phyloP scores from a whole-genome alignment of 2,797 vertebrate species.

The Chiropotes sagulatus region DNA sequence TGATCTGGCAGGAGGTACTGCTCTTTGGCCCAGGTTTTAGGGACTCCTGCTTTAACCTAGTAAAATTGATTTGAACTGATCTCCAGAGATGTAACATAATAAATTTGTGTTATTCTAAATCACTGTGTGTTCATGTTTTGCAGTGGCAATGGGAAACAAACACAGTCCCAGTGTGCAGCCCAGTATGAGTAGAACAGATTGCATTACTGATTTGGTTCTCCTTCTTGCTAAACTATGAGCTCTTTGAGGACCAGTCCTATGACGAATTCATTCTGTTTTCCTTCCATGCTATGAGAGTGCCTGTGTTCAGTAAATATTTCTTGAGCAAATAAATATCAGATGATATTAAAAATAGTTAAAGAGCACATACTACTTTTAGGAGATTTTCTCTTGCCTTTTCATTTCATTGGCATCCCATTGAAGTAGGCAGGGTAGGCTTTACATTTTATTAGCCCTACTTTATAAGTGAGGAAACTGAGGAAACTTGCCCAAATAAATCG shows the following conservation, averaged over 20 bases:
- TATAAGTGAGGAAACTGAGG: not conserved
- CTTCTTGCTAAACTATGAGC: not conserved
- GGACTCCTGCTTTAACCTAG: not conserved
- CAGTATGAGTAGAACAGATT: fast-evolving
- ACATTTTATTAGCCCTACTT: not conserved
- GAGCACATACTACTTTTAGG: not conserved
- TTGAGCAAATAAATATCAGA: not conserved
- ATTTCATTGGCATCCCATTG: not conserved
- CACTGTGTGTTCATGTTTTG: not conserved
- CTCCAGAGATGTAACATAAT: not conserved
- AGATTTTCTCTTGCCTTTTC: not conserved
- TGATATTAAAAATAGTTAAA: not conserved
- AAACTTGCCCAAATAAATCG: not conserved
- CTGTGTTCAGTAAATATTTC: not conserved
- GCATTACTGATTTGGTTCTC: not conserved
- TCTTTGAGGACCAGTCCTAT: not conserved
- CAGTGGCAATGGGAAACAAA: not conserved
- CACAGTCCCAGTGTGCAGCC: fast-evolving
- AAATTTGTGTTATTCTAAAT: not conserved
- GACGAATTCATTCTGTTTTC: not conserved
- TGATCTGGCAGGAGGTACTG: not conserved
- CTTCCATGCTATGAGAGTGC: not conserved
- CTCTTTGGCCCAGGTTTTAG: no score
- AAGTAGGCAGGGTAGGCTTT: not conserved
- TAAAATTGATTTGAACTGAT: not conserved